Percentiles rank a stretch among this genome's conserved stretches.
Conservation (phyloP, 2,888 invertebrate genomes). For the Cantharis rufa region DNA sequence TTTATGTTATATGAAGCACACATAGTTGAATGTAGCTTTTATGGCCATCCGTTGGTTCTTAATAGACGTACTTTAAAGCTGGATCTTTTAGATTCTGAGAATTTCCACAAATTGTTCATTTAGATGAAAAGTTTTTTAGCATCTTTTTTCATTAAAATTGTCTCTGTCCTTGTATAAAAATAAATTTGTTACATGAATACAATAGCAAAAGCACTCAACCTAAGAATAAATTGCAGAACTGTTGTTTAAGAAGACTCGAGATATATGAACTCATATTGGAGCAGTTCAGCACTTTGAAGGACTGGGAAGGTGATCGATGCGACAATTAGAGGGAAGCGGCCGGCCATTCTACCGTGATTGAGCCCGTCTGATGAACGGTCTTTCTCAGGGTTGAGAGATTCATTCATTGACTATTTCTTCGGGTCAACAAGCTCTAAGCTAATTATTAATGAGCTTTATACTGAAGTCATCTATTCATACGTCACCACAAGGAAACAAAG, state of each 20-base stretch:
- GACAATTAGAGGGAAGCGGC: slow-evolving; percentile 48
- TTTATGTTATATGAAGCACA: not conserved
- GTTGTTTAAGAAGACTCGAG: slow-evolving; percentile 36
- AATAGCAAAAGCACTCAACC: slow-evolving; percentile 23
- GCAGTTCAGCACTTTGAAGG: slow-evolving; percentile 35
- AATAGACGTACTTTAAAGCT: not conserved
- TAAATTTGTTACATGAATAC: slow-evolving; percentile 4
- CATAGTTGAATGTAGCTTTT: not conserved
- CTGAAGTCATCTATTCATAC: slow-evolving; percentile 5
- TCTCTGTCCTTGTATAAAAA: not conserved
- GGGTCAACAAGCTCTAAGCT: slow-evolving; percentile 28
- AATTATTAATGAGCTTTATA: slow-evolving; percentile 26
- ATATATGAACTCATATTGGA: slow-evolving; percentile 46
- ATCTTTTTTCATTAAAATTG: not conserved
- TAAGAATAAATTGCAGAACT: slow-evolving; percentile 24
- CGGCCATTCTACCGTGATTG: slow-evolving; percentile 47
- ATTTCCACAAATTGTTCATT: slow-evolving; percentile 3
- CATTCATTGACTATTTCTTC: slow-evolving; percentile 27
- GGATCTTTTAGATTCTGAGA: not conserved
- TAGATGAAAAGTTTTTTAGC: not conserved
- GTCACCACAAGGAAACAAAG: not conserved
- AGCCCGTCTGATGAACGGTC: slow-evolving; percentile 46
- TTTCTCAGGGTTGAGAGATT: slow-evolving; percentile 19
- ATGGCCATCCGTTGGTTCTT: not conserved
- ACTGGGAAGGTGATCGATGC: slow-evolving; percentile 46